These are phyloP conservation scores for Macroglossus sobrinus DNA, from an alignment of 2,113 vertebrate genomes.

Conservation along the genomic window DNA sequence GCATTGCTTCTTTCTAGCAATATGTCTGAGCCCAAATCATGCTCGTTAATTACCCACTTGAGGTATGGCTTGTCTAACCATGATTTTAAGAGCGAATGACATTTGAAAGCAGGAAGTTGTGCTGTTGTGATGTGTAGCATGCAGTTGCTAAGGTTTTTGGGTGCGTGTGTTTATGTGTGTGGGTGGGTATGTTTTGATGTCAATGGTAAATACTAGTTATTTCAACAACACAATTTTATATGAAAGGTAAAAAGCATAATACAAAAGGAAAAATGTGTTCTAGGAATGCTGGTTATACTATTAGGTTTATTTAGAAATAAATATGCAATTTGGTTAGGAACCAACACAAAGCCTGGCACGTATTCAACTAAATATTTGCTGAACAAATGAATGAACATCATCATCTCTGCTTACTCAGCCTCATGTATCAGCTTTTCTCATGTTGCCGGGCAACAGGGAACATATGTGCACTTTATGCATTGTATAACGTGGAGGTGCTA, in stretches of 20 bases:
- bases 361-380: background rate
- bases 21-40: background rate
- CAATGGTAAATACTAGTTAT: background rate
- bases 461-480: background rate
- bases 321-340: background rate
- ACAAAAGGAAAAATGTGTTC: background rate
- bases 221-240: background rate
- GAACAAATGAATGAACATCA: background rate
- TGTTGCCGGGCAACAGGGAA: conserved; percentile 2
- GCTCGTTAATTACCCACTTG: background rate
- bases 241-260: background rate
- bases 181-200: background rate
- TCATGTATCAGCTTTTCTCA: background rate
- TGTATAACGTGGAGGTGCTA: background rate
- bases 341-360: background rate
- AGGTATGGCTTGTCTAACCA: background rate
- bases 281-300: background rate
- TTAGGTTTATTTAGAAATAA: conserved; percentile 13
- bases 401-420: background rate
- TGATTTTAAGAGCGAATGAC: background rate
- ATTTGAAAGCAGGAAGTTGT: background rate
- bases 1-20: background rate
- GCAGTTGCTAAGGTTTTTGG: background rate
- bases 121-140: background rate
- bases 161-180: background rate